Percentiles rank a stretch among this genome's conserved stretches.
Evolutionary conservation across 23 tunicate species (phyloP).

Genomic region (Corella eumyota): DNA sequence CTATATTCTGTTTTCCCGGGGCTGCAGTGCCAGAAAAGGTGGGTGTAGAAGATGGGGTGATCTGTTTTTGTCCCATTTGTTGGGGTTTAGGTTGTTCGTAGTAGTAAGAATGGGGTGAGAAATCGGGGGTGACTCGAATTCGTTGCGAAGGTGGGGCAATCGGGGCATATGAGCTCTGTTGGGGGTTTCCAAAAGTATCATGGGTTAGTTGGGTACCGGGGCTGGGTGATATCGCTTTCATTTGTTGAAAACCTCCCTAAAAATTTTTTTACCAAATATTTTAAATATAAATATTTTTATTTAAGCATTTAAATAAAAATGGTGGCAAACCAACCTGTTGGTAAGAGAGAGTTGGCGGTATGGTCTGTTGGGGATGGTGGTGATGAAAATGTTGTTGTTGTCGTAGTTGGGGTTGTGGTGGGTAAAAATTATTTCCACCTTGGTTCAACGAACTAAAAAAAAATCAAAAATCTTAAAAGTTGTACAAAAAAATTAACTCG

Average conservation of each 20-base stretch:
- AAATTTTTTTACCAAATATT: not conserved
- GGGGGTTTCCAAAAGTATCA: conserved; percentile 12
- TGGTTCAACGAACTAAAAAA: conserved; percentile 40
- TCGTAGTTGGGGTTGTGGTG: conserved; percentile 31
- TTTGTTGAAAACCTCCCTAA: conserved; percentile 5
- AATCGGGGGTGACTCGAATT: conserved; percentile 11
- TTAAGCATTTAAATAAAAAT: not conserved
- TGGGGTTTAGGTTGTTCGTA: too few species aligned
- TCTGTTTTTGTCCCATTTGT: too few species aligned
- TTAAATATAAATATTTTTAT: not conserved
- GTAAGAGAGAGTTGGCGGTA: conserved; percentile 14
- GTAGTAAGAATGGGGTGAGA: too few species aligned
- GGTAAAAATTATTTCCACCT: conserved; percentile 31
- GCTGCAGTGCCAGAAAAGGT: too few species aligned
- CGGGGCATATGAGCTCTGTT: conserved; percentile 23
- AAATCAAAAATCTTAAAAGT: too few species aligned
- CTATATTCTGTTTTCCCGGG: too few species aligned
- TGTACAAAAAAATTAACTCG: not conserved
- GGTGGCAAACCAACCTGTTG: conserved; percentile 21
- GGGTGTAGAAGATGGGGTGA: too few species aligned
- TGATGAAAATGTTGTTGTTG: conserved; percentile 62
- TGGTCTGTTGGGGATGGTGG: conserved; percentile 39
- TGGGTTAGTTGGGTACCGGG: conserved; percentile 15
- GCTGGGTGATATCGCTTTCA: conserved; percentile 25
- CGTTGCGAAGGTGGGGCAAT: conserved; percentile 55